A percentile compares a stretch with the other conserved stretches of the same genome.
Evolutionary conservation across 2,113 vertebrate species (phyloP).

Genomic region (Meles meles): DNA sequence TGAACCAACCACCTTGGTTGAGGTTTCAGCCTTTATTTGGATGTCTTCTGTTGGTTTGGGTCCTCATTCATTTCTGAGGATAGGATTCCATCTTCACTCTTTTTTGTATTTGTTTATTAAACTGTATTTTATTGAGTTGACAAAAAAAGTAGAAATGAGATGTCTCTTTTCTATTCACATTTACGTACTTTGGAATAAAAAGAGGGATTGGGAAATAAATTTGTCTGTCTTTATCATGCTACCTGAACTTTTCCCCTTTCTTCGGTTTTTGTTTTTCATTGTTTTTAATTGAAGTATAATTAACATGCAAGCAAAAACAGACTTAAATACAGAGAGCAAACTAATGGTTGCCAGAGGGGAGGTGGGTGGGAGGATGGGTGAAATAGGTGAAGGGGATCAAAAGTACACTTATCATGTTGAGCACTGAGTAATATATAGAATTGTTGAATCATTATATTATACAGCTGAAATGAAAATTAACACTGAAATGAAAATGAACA

Average conservation of each 20-base stretch:
- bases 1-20: not conserved
- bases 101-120: not conserved
- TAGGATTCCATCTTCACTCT: not conserved
- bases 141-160: not conserved
- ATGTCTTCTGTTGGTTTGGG: not conserved
- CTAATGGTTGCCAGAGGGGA: not conserved
- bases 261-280: not conserved
- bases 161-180: not conserved
- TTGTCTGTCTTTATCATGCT: not conserved
- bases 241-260: not conserved
- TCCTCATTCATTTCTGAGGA: not conserved
- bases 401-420: not conserved
- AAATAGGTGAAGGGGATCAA: not conserved
- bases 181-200: not conserved
- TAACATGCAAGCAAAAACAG: not conserved
- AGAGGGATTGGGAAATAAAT: not conserved
- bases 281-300: not conserved
- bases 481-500: not conserved
- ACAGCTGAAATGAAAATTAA: not conserved
- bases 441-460: not conserved
- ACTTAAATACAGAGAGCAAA: not conserved
- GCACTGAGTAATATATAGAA: not conserved
- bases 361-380: not conserved
- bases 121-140: not conserved
- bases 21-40: not conserved